Evolutionary conservation across 2,113 vertebrate species (phyloP), one percentile per base, ranked within the genome.

Genomic region (Probosciger aterrimus): DNA sequence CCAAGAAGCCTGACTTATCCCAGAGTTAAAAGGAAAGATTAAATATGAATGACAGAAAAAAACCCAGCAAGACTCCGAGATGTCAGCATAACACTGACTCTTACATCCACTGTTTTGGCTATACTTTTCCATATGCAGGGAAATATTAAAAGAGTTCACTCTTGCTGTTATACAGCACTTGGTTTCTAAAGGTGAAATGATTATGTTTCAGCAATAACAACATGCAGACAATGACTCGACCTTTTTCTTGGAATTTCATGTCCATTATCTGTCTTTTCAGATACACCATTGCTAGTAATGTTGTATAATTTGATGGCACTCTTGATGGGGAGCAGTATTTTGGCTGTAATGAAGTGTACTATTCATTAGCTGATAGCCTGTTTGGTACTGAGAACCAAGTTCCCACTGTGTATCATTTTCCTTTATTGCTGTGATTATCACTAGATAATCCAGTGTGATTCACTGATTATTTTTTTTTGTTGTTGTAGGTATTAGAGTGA

Each of bases 371-470:
- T 87, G 68, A 67, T 79, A 75, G 25, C 63, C 92, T 94, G 78
- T 95, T 92, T 90, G 43, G 46, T 83, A 55, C 31, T 70, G 43
- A 92, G 53, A 94, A 80, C 28, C 41, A 88, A 50, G 37, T 77
- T 75, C 82, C 63, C 63, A 83, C 52, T 86, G 75, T 63, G 79
- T 81, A 86, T 87, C 1, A 33, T 95, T 94, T 95, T 92, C 86
- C 43, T 93, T 96, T 81, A 93, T 95, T 96, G 82, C 63, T 93
- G 67, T 95, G 91, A 93, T 97, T 96, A 93, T 90, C n/a, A 47
- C 25, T 41, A 90, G 92, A 84, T 95, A 88, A 92, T 95, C 88
- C 77, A 65, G 39, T 49, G 44, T 92, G 88, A 97, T 96, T 91
- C 81, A 84, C 93, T 69, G 82, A 92, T 93, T 92, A 95, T 89